Evolutionary conservation across 1,140 invertebrate species (phyloP).

Genomic region (Coptotermes formosanus): DNA sequence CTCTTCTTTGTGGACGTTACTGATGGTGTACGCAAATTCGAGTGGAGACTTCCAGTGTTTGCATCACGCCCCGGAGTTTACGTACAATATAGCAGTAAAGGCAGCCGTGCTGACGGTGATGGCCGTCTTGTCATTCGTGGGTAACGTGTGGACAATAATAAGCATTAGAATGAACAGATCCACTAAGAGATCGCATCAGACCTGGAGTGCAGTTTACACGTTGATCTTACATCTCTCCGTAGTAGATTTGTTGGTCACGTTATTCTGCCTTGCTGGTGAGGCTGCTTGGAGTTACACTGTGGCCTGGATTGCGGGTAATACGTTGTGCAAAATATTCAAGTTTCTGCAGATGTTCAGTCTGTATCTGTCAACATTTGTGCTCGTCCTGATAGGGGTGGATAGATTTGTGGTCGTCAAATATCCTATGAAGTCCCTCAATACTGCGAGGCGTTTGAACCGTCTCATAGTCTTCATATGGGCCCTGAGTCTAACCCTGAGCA

Average conservation of each 20-base stretch:
- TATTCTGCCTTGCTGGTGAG: slow-evolving; percentile 78
- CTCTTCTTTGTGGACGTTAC: background rate
- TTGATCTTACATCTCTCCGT: slow-evolving; percentile 73
- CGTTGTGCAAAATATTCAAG: slow-evolving; percentile 77
- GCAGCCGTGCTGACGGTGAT: slow-evolving; percentile 64
- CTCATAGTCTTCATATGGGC: slow-evolving; percentile 66
- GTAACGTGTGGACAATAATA: slow-evolving; percentile 71
- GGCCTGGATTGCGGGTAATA: slow-evolving; percentile 74
- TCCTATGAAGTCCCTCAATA: slow-evolving; percentile 72
- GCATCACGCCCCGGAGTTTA: slow-evolving; percentile 62
- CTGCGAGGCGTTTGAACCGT: slow-evolving; percentile 60
- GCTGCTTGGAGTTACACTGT: slow-evolving; percentile 77
- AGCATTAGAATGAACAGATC: slow-evolving; percentile 61
- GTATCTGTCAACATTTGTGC: slow-evolving; percentile 79
- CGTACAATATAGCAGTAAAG: slow-evolving; percentile 56
- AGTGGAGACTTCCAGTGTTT: slow-evolving; percentile 12
- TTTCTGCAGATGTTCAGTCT: slow-evolving; percentile 78
- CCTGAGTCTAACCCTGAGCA: slow-evolving; percentile 67
- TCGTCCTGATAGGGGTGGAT: slow-evolving; percentile 79
- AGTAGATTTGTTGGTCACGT: slow-evolving; percentile 73
- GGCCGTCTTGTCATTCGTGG: slow-evolving; percentile 68
- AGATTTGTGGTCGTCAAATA: slow-evolving; percentile 77
- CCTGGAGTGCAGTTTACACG: slow-evolving; percentile 63
- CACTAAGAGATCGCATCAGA: background rate
- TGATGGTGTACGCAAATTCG: slow-evolving; percentile 10